These are phyloP conservation scores for Gymnosoma rotundatum DNA, from an alignment of 2,888 invertebrate genomes.

Conservation along the genomic window DNA sequence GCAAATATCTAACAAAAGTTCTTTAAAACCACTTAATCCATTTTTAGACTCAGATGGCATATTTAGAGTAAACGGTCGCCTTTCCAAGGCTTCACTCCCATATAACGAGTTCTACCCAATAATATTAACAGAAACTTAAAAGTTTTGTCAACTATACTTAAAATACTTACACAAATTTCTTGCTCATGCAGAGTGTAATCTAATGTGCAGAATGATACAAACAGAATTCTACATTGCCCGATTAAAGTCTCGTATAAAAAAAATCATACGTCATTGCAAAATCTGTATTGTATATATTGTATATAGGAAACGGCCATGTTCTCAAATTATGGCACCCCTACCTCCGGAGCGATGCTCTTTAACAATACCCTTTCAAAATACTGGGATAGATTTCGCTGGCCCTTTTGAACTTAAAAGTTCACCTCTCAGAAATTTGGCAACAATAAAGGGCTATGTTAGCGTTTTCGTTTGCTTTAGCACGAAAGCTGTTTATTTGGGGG, in stretches of 20 bases:
- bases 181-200: conserved; percentile 17
- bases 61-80: conserved; percentile 21
- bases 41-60: conserved; percentile 9
- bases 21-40: conserved; percentile 28
- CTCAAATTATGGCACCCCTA: not conserved
- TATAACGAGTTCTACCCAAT: conserved; percentile 36
- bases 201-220: conserved; percentile 31
- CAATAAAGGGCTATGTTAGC: conserved; percentile 21
- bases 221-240: conserved; percentile 25
- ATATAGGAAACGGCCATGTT: too few relatives aligned
- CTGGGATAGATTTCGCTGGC: conserved; percentile 43
- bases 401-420: conserved; percentile 30
- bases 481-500: conserved; percentile 2
- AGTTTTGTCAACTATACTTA: conserved; percentile 29
- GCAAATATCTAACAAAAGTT: conserved; percentile 9
- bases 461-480: too few relatives aligned
- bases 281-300: too few relatives aligned
- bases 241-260: not conserved
- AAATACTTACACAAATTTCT: conserved; percentile 15
- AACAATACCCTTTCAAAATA: conserved; percentile 14
- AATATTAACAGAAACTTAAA: conserved; percentile 22
- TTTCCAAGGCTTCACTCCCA: not conserved
- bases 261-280: not conserved
- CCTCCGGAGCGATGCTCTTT: too few relatives aligned
- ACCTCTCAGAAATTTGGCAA: not conserved